Evolutionary conservation across 2,888 invertebrate species (phyloP), one percentile per base, ranked within the genome.

Genomic region (Sinhomidia bicolor): DNA sequence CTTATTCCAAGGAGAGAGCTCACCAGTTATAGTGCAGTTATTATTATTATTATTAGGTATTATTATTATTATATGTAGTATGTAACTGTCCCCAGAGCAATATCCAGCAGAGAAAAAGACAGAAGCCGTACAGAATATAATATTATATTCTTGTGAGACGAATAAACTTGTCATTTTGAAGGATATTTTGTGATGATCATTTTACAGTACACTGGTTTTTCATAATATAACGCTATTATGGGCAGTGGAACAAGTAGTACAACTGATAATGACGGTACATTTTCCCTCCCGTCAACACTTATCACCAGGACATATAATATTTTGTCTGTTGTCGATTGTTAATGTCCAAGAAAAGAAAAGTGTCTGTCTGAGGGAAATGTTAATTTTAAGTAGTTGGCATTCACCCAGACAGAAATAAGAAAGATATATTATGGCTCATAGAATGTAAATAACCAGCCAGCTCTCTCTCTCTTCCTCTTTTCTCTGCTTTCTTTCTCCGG

Each of bases 361-460:
- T 23, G 41, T 23, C 10, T 17, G 23, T 65, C n/a, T 1, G 36
- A 71, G n/a, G 76, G 44, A 84, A 83, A 84, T 76, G 74, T 84
- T 84, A 74, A 74, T 74, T 41, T 60, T 74, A 84, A 84, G 60
- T 36, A 71, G 23, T 83, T 85, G 85, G 85, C 85, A 78, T 29
- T 26, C 32, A 65, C 47, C 85, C 85, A 85, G 78, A 17, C 36
- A 32, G 68, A 62, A 26, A 60, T 60, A 60, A 60, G 60, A 26
- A 26, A 60, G 60, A 60, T 60, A 60, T 26, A 60, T 60, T 26
- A 60, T 60, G 26, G 17, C 9, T 26, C 17, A 60, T 60, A 17
- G 17, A 54, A 54, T 54, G 51, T 54, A 54, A 54, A 68, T 83
- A 10, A 23, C 54, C 51, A 36, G 36, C 54, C 51, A 36, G 36